phyloP scores from a whole-genome alignment of 2,888 invertebrate genomes.

The Leptothorax acervorum region DNA sequence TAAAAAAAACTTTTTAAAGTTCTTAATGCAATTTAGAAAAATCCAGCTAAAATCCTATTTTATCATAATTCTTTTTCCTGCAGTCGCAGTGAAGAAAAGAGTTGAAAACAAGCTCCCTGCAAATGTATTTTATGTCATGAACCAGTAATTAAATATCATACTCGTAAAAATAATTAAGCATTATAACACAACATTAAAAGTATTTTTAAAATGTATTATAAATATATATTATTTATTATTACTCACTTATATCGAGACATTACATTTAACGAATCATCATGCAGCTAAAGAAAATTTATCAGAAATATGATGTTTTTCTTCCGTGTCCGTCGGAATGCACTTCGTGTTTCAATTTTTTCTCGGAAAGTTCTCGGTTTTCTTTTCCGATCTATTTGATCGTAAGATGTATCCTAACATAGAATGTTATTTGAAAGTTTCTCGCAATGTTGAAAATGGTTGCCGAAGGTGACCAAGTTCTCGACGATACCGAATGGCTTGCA shows the following conservation, averaged over 20 bases:
- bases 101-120: neutral
- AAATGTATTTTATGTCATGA: neutral
- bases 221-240: neutral
- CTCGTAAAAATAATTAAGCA: neutral
- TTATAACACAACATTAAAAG: neutral
- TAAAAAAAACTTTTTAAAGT: neutral
- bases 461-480: constrained; percentile 14
- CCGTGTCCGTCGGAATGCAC: neutral
- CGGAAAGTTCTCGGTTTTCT: neutral
- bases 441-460: constrained; percentile 5
- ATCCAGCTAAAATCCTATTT: neutral
- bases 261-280: neutral
- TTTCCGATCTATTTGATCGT: neutral
- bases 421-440: constrained; percentile 33
- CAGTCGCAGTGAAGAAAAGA: neutral
- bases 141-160: neutral
- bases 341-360: neutral
- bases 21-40: neutral
- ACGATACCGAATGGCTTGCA: constrained; percentile 18
- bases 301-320: neutral
- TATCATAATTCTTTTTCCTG: neutral
- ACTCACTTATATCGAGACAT: neutral
- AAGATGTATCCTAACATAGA: constrained; percentile 7
- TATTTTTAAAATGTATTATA: neutral
- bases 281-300: neutral